These are phyloP conservation scores for Lasioglossum albipes DNA, from an alignment of 1,140 invertebrate genomes.

Conservation along the genomic window DNA sequence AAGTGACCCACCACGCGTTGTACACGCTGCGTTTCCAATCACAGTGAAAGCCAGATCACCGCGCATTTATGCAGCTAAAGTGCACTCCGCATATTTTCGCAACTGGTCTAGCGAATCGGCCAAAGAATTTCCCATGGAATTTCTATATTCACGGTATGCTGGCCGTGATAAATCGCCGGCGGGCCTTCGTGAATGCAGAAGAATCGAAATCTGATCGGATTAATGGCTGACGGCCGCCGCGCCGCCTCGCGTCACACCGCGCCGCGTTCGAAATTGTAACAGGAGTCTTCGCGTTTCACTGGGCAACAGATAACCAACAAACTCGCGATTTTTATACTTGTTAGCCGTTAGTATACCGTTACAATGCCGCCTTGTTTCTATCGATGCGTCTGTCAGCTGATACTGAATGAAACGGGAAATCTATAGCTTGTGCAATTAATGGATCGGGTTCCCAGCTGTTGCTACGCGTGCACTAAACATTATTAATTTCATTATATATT, in stretches of 20 bases:
- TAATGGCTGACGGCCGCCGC: neutral
- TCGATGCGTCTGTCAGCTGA: constrained; percentile 28
- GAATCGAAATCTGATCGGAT: neutral
- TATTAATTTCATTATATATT: too few relatives aligned
- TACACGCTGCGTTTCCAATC: constrained; percentile 36
- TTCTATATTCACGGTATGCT: constrained; percentile 8
- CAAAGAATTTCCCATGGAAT: constrained; percentile 10
- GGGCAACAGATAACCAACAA: neutral
- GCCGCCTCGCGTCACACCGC: too few relatives aligned
- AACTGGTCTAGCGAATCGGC: neutral
- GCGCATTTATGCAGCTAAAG: constrained; percentile 5
- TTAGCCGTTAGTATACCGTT: constrained; percentile 6
- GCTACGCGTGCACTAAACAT: neutral
- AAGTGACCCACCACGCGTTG: constrained; percentile 14
- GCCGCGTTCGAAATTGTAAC: neutral
- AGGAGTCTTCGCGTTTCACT: neutral
- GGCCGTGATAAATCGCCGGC: neutral
- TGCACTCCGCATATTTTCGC: constrained; percentile 19
- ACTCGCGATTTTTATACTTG: neutral
- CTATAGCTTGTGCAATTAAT: constrained; percentile 35
- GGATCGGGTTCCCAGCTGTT: constrained; percentile 24
- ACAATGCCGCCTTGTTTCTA: constrained; percentile 27
- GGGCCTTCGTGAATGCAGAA: neutral
- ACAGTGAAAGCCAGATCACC: constrained; percentile 41
- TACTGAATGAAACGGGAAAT: constrained; percentile 39